Evolutionary conservation across 2,888 invertebrate genomes (phyloP).

Genomic region (Unio delphinus): DNA sequence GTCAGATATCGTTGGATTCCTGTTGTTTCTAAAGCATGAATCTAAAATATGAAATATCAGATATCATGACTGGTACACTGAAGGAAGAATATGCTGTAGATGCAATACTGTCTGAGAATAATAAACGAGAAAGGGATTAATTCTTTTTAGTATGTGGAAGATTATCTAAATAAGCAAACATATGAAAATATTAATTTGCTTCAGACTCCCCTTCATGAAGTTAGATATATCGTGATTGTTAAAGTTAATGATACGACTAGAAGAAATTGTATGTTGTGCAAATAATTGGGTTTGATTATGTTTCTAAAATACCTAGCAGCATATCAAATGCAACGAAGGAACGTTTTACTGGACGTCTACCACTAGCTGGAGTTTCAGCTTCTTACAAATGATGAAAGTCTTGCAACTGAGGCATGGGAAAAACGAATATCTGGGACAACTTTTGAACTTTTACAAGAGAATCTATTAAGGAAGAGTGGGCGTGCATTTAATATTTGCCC

Average conservation of each 20-base stretch:
- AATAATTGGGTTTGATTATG: constrained; percentile 20
- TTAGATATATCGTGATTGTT: constrained; percentile 17
- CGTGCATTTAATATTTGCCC: constrained; percentile 57
- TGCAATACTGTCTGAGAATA: constrained; percentile 10
- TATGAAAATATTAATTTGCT: neutral
- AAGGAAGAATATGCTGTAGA: constrained; percentile 3
- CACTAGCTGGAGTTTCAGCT: constrained; percentile 42
- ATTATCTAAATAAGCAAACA: too few species aligned
- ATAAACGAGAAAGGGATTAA: constrained; percentile 2
- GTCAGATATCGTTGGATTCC: constrained; percentile 13
- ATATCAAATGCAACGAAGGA: constrained; percentile 36
- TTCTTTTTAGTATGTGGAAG: constrained; percentile 9
- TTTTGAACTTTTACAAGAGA: too few species aligned
- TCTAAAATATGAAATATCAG: constrained; percentile 10
- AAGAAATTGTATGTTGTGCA: constrained; percentile 29
- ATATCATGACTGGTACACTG: constrained; percentile 4
- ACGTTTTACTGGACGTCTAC: constrained; percentile 41
- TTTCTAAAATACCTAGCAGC: constrained; percentile 17
- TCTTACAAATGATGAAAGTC: constrained; percentile 1
- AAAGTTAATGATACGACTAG: constrained; percentile 10
- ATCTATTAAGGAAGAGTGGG: constrained; percentile 2
- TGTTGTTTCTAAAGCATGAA: constrained; percentile 35
- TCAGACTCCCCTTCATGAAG: constrained; percentile 1
- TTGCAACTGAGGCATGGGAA: neutral
- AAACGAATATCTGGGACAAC: neutral